Percentiles rank a stretch among this genome's conserved stretches.
These are phyloP conservation scores for Isoperla grammatica DNA, from an alignment of 2,888 invertebrate species.

Conservation along the genomic window DNA sequence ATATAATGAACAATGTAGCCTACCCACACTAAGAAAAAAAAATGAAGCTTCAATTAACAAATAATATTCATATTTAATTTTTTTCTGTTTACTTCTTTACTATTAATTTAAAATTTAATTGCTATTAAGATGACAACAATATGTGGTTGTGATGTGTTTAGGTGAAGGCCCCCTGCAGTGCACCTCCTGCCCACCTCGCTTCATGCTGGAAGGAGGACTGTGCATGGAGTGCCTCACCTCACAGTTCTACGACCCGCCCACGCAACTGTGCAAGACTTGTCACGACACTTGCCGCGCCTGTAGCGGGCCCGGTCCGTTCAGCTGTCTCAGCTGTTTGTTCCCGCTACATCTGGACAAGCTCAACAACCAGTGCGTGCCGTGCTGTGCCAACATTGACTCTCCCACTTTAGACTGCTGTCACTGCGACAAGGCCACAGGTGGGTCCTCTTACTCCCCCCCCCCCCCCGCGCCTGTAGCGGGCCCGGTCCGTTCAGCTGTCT, in stretches of 20 bases:
- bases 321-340: conserved; percentile 59
- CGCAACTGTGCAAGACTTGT: conserved; percentile 62
- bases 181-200: conserved; percentile 64
- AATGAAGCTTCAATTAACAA: too few relatives aligned
- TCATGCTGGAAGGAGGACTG: conserved; percentile 65
- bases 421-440: conserved; percentile 64
- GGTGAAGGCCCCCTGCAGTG: conserved; percentile 69
- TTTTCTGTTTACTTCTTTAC: too few relatives aligned
- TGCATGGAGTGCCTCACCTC: conserved; percentile 71
- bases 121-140: too few relatives aligned
- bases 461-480: conserved; percentile 61
- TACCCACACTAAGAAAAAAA: too few relatives aligned
- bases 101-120: too few relatives aligned
- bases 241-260: conserved; percentile 64
- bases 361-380: conserved; percentile 71
- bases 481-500: conserved; percentile 64
- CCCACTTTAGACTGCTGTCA: conserved; percentile 58
- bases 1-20: too few relatives aligned
- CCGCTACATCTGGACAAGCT: conserved; percentile 62
- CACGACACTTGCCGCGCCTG: conserved; percentile 62
- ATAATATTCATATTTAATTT: too few relatives aligned
- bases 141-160: too few relatives aligned
- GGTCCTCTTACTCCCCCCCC: too few relatives aligned
- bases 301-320: conserved; percentile 62
- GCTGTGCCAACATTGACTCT: conserved; percentile 54